phyloP scores from a whole-genome alignment of 2,113 vertebrate species.

The Sylvia atricapilla region DNA sequence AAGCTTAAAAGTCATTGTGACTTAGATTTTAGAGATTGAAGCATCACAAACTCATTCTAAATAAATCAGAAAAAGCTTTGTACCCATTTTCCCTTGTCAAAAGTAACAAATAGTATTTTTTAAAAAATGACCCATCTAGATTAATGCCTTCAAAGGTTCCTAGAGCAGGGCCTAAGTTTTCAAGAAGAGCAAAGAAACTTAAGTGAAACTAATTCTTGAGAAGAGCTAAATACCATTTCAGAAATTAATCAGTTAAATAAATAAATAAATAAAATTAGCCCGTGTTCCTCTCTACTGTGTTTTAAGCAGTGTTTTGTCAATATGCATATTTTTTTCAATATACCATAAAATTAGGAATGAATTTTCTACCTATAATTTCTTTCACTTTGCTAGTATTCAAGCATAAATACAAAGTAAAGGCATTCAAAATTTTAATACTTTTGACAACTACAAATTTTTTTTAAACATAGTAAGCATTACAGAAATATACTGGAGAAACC shows the following conservation, averaged over 20 bases:
- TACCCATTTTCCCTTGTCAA: not conserved
- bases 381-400: not conserved
- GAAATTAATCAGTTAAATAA: not conserved
- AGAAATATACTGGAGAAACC: not conserved
- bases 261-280: not conserved
- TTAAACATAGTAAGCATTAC: not conserved
- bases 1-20: not conserved
- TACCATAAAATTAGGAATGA: not conserved
- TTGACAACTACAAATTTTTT: not conserved
- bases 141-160: not conserved
- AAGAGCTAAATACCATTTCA: not conserved
- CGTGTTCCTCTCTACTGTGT: not conserved
- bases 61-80: not conserved
- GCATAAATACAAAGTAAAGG: not conserved
- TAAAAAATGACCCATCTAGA: not conserved
- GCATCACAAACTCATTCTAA: not conserved
- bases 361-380: not conserved
- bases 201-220: not conserved
- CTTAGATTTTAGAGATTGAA: not conserved
- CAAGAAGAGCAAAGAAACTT: not conserved
- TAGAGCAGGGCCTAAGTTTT: not conserved
- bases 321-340: not conserved
- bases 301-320: not conserved
- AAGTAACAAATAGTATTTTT: not conserved
- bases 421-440: not conserved